Evolutionary conservation across 1,140 invertebrate species (phyloP).

Genomic region (Adoxophyes honmai): DNA sequence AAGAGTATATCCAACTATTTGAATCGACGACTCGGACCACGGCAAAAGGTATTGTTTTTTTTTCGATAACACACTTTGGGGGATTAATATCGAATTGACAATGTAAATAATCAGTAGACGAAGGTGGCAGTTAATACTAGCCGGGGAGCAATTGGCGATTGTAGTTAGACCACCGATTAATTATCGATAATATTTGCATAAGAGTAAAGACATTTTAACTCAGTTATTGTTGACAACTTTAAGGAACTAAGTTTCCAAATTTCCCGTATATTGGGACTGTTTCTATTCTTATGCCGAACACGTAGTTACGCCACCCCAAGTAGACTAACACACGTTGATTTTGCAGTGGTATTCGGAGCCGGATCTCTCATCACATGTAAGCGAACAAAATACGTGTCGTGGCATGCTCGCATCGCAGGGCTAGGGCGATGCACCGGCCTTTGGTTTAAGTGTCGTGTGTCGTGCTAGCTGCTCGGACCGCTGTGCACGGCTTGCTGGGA

Average conservation of each 20-base stretch:
- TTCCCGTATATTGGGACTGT: too few relatives aligned
- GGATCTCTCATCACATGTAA: conserved; percentile 69
- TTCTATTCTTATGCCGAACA: conserved; percentile 1
- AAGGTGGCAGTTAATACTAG: conserved; percentile 16
- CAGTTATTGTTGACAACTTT: too few relatives aligned
- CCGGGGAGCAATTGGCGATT: conserved; percentile 36
- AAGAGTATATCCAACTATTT: conserved; percentile 91
- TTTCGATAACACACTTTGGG: conserved; percentile 13
- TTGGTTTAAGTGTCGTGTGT: too few relatives aligned
- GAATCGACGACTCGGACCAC: conserved; percentile 60
- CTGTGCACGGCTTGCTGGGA: too few relatives aligned
- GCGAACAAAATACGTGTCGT: conserved; percentile 65
- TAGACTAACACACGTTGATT: conserved; percentile 68
- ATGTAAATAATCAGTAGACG: conserved; percentile 36
- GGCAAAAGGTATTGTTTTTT: conserved; percentile 51
- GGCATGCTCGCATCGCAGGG: conserved; percentile 43
- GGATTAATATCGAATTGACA: conserved; percentile 38
- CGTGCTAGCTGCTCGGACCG: too few relatives aligned
- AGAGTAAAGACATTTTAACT: too few relatives aligned
- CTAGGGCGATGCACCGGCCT: too few relatives aligned
- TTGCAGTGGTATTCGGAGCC: conserved; percentile 72
- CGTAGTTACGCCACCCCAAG: conserved; percentile 33
- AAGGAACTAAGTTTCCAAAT: too few relatives aligned
- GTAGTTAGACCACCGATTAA: not conserved
- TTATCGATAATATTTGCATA: too few relatives aligned